Evolutionary conservation across 2,888 invertebrate genomes (phyloP), one percentile per base, ranked within the genome.

Genomic region (Herminia tarsipennalis): DNA sequence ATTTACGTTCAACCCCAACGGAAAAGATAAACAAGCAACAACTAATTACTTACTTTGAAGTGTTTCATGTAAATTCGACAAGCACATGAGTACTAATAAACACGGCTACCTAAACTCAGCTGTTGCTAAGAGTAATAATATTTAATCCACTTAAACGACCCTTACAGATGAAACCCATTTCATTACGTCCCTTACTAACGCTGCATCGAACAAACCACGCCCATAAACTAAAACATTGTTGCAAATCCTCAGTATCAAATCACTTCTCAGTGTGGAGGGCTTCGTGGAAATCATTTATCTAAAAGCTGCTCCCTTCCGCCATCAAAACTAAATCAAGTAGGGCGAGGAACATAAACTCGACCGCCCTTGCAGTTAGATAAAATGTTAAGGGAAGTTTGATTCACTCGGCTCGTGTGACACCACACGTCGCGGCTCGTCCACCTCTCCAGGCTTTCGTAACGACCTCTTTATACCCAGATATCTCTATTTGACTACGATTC

Each of bases 251-350:
- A 61, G 63, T 65, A 62, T 57, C 59, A 69, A 78, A 76, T 72
- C 70, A 69, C 67, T 72, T 60, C 57, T 58, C 56, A 54, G 62
- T 63, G 48, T 53, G 32, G 38, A 53, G 64, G 70, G 64, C 69
- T 61, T 71, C 66, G 71, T 76, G 71, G 66, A 73, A 81, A 87
- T 86, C 82, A 87, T 89, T 90, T 90, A 89, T 86, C 83, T 89
- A 79, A 88, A 84, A 88, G 86, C 85, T 80, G 78, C 79, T 81
- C 86, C 89, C 86, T 84, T 81, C 82, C 78, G 83, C 86, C 81
- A 90, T 90, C 88, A 90, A 88, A 90, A 88, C 88, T 86, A 85
- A 85, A 90, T 90, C 88, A 89, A 88, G 84, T 78, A 85, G 85
- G 88, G 86, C 76, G 82, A 82, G 76, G 83, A 80, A 79, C 84